Conservation (phyloP, 2,888 invertebrate genomes). For the Phyllotreta striolata region DNA sequence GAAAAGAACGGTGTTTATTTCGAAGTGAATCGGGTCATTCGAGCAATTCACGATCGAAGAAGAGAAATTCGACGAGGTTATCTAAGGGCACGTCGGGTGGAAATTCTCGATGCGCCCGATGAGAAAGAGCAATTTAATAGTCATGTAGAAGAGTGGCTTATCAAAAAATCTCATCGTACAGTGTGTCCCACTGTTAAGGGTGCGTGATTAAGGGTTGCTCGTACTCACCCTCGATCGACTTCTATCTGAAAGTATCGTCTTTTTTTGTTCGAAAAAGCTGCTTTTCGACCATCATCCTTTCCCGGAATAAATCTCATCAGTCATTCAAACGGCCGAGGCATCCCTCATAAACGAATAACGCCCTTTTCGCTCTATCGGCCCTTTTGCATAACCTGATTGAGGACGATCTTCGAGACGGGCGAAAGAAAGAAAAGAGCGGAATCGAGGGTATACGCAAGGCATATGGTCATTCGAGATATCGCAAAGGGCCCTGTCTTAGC, state of each 20-base stretch:
- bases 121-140: constrained; percentile 39
- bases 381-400: constrained; percentile 39
- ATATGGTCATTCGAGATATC: constrained; percentile 37
- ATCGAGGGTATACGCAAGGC: constrained; percentile 28
- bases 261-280: neutral
- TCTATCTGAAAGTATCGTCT: constrained; percentile 1
- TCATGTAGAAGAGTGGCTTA: too few relatives aligned
- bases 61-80: constrained; percentile 26
- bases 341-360: constrained; percentile 32
- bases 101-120: constrained; percentile 24
- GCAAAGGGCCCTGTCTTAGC: constrained; percentile 27
- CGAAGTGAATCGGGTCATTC: constrained; percentile 5
- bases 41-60: constrained; percentile 5
- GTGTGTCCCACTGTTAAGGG: too few relatives aligned
- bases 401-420: constrained; percentile 20
- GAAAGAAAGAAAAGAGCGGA: constrained; percentile 31
- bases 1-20: constrained; percentile 1
- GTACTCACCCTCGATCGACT: too few relatives aligned
- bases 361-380: constrained; percentile 17
- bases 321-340: constrained; percentile 6
- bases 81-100: constrained; percentile 26
- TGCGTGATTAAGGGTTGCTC: too few relatives aligned
- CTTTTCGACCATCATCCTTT: constrained; percentile 10
- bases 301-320: constrained; percentile 27
- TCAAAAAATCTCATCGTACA: too few relatives aligned